Conservation (phyloP, 2,113 vertebrate species). For the Mastomys coucha region DNA sequence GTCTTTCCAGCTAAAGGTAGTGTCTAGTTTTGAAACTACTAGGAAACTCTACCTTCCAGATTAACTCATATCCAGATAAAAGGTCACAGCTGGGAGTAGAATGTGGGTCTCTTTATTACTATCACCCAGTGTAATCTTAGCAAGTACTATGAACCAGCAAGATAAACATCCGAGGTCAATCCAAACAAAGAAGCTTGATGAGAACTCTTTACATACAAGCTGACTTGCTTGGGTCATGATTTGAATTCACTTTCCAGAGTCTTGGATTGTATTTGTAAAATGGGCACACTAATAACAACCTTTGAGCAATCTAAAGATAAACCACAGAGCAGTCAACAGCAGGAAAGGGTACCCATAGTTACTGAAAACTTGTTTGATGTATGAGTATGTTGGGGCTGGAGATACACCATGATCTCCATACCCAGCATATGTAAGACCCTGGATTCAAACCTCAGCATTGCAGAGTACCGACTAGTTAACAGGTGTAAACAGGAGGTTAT, state of each 20-base stretch:
- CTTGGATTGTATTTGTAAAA: slow-evolving; percentile 40
- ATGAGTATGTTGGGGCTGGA: not conserved
- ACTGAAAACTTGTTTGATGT: not conserved
- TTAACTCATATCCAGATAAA: not conserved
- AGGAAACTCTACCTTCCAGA: slow-evolving; percentile 12
- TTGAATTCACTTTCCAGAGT: not conserved
- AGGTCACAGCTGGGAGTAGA: not conserved
- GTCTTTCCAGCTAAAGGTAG: not conserved
- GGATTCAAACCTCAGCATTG: not conserved
- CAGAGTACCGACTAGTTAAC: not conserved
- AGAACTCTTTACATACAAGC: not conserved
- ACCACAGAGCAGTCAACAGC: not conserved
- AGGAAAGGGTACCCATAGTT: not conserved
- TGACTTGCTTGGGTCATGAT: not conserved
- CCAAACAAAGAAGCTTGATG: not conserved
- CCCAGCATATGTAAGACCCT: not conserved
- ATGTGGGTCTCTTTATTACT: not conserved
- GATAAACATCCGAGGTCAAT: not conserved
- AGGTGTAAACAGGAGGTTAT: not conserved
- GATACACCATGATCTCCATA: not conserved
- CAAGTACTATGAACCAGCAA: not conserved
- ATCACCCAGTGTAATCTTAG: not conserved
- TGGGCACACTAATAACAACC: not conserved
- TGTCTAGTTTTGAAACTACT: slow-evolving; percentile 12
- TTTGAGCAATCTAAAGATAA: slow-evolving; percentile 14